phyloP scores from a whole-genome alignment of 2,113 vertebrate species.

The Capreolus pygargus region DNA sequence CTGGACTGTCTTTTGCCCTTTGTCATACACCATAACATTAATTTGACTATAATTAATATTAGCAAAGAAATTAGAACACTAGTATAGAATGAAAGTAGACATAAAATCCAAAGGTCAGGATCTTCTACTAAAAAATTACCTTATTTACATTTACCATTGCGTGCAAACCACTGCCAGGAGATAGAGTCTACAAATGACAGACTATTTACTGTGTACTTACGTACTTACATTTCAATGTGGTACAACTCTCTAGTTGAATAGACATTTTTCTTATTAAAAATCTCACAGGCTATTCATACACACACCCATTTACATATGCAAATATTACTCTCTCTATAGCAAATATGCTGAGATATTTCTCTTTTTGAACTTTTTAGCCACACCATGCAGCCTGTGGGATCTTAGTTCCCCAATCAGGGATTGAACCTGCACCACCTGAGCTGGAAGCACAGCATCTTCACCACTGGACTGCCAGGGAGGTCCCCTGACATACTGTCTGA shows the following conservation, averaged over 20 bases:
- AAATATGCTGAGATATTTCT: neutral
- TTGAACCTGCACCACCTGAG: neutral
- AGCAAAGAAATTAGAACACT: slow-evolving; percentile 13
- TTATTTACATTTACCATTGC: neutral
- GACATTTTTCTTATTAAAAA: neutral
- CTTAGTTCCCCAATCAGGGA: neutral
- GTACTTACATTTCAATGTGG: neutral
- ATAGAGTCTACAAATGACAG: neutral
- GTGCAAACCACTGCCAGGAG: neutral
- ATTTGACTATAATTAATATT: neutral
- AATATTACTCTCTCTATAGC: neutral
- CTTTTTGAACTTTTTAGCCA: neutral
- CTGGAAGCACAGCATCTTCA: neutral
- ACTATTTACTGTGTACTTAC: neutral
- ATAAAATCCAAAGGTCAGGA: slow-evolving; percentile 24
- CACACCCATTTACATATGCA: neutral
- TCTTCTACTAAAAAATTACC: neutral
- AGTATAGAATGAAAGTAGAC: neutral
- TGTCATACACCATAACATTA: neutral
- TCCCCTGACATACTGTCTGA: neutral
- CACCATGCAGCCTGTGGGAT: neutral
- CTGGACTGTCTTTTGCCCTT: neutral
- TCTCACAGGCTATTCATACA: neutral
- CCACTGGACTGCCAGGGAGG: neutral
- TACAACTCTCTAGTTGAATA: neutral